These are phyloP conservation scores for Corythoichthys haematopterus DNA, from an alignment of 2,113 vertebrate genomes.

Conservation along the genomic window DNA sequence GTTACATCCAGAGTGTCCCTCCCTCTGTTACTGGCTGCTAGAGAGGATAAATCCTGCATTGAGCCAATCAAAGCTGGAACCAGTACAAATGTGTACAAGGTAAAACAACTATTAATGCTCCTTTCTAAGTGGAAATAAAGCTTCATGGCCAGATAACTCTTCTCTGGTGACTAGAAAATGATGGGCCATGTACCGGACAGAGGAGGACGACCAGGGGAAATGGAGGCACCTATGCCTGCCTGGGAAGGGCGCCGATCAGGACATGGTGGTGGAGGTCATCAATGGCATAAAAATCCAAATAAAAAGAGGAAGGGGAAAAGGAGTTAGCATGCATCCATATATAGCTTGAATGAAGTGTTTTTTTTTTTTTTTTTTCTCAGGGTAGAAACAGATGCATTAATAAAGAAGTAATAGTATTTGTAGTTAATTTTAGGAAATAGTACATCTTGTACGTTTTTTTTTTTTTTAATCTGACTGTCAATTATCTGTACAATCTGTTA, in stretches of 20 bases:
- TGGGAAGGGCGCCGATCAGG: constrained; percentile 64
- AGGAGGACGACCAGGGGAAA: constrained; percentile 81
- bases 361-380: neutral
- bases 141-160: neutral
- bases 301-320: constrained; percentile 63
- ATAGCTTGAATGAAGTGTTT: neutral
- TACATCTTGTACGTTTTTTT: neutral
- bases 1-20: constrained; percentile 60
- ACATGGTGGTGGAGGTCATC: constrained; percentile 34
- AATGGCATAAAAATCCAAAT: constrained; percentile 54
- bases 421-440: constrained; percentile 6
- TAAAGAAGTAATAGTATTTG: constrained; percentile 5
- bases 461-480: constrained; percentile 15
- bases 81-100: constrained; percentile 78
- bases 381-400: neutral
- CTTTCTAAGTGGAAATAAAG: neutral
- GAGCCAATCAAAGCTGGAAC: constrained; percentile 61
- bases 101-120: constrained; percentile 15
- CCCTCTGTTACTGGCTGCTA: constrained; percentile 75
- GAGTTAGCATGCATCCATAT: constrained; percentile 17
- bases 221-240: constrained; percentile 81
- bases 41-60: constrained; percentile 76
- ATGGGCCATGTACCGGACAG: constrained; percentile 84
- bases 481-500: constrained; percentile 15
- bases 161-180: constrained; percentile 62